Evolutionary conservation across 1,140 invertebrate genomes (phyloP), one percentile per base, ranked within the genome.

Genomic region (Drosophila nasuta): DNA sequence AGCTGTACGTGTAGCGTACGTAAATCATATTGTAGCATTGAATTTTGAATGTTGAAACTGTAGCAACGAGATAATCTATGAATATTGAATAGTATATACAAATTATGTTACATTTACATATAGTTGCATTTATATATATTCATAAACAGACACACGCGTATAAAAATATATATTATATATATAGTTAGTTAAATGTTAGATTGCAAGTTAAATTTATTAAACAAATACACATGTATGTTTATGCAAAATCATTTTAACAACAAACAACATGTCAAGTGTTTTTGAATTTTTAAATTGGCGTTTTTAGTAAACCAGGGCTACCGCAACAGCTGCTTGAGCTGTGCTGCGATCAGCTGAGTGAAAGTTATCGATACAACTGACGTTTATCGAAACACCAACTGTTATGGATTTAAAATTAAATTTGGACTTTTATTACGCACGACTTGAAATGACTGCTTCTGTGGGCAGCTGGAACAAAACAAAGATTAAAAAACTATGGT

Each of bases 181-280:
- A 67, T 86, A 90, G 79, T 72, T 90, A 90, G 79, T 89, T 90
- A 91, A 86, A 82, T 85, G 78, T 82, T 89, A 89, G 81, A 90
- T 74, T 66, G 73, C 79, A 75, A 86, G 80, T 81, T 87, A 89
- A 72, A 77, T 90, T 71, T 83, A 85, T 91, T 75, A 74, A 90
- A 75, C 51, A 68, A 86, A 38, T 77, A 83, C 68, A 73, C 67
- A 59, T 25, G 20, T 43, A 43, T 43, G 41, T 43, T 43, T 43
- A 43, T n/a, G 41, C 41, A 13, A 43, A n/a, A 82, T 68, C 64
- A 78, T 75, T 86, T 79, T 68, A 86, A 38, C 35, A 38, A 38
- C 7, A 73, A 56, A 67, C 5, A 60, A 60, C 45, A 28, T 17
- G 1, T 5, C 45, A 8, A n/a, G 13, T 15, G 15, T 48, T 56